A percentile compares a stretch with the other conserved stretches of the same genome.
These are phyloP conservation scores for Scolanthus callimorphus DNA, from an alignment of 92 coral and sea anemone species.

Conservation along the genomic window DNA sequence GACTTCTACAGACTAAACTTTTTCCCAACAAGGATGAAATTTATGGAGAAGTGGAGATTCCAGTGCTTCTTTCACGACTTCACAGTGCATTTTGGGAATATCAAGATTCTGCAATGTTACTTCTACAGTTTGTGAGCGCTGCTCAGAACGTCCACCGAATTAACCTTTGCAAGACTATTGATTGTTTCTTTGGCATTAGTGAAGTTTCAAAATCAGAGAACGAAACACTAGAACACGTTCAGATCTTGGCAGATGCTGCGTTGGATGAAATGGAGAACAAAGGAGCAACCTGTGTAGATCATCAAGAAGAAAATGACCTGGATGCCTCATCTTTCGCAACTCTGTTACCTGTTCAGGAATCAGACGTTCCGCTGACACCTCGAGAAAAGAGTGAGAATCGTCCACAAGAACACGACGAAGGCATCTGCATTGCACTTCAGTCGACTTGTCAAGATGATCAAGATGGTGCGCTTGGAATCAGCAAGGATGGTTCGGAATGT, in stretches of 20 bases:
- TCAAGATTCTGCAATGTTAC: constrained; percentile 36
- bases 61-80: constrained; percentile 37
- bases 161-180: background rate
- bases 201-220: background rate
- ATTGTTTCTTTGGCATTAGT: background rate
- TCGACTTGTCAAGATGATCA: too few species aligned
- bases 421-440: too few species aligned
- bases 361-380: too few species aligned
- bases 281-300: too few species aligned
- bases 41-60: constrained; percentile 10
- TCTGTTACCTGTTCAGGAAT: too few species aligned
- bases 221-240: background rate
- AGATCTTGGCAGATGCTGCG: too few species aligned
- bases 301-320: background rate
- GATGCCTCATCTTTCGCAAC: background rate
- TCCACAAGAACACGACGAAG: too few species aligned
- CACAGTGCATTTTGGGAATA: constrained; percentile 75
- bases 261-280: too few species aligned
- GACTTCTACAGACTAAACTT: constrained; percentile 54
- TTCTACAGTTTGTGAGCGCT: constrained; percentile 54
- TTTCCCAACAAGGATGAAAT: constrained; percentile 10
- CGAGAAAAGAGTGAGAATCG: too few species aligned
- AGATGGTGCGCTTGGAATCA: too few species aligned
- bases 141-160: constrained; percentile 7
- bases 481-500: too few species aligned